Percentiles rank a stretch among this genome's conserved stretches.
Evolutionary conservation across 2,888 invertebrate species (phyloP).

Genomic region (Luperina nickerlii): DNA sequence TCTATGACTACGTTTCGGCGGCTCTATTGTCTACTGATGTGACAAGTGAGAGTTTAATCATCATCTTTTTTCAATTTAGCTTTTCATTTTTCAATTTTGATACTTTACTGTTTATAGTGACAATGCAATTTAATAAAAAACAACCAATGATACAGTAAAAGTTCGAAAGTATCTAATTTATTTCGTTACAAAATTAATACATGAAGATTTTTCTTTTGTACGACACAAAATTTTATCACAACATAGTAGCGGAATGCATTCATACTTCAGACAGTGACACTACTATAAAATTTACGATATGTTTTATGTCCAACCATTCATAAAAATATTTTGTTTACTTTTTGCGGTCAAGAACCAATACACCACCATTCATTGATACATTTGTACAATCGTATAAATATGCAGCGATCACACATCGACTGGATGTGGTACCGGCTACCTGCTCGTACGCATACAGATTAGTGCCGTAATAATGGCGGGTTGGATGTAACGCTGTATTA

Average conservation of each 20-base stretch:
- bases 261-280: neutral
- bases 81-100: neutral
- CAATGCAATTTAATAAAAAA: neutral
- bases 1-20: constrained; percentile 41
- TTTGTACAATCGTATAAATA: constrained; percentile 32
- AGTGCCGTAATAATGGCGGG: constrained; percentile 78
- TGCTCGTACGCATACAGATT: constrained; percentile 75
- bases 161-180: neutral
- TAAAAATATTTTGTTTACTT: constrained; percentile 1
- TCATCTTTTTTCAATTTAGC: neutral
- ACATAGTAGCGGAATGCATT: neutral
- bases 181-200: neutral
- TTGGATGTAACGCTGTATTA: constrained; percentile 83
- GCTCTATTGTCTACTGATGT: constrained; percentile 36
- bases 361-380: constrained; percentile 19
- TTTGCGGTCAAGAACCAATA: constrained; percentile 16
- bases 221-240: neutral
- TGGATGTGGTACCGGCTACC: constrained; percentile 67
- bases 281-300: neutral
- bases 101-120: neutral
- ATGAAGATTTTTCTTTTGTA: no score
- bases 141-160: neutral
- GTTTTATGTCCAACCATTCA: neutral
- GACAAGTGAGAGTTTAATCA: constrained; percentile 38
- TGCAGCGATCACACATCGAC: constrained; percentile 13